Conservation (phyloP, 2,888 invertebrate genomes). For the Dysmachus trigonus region DNA sequence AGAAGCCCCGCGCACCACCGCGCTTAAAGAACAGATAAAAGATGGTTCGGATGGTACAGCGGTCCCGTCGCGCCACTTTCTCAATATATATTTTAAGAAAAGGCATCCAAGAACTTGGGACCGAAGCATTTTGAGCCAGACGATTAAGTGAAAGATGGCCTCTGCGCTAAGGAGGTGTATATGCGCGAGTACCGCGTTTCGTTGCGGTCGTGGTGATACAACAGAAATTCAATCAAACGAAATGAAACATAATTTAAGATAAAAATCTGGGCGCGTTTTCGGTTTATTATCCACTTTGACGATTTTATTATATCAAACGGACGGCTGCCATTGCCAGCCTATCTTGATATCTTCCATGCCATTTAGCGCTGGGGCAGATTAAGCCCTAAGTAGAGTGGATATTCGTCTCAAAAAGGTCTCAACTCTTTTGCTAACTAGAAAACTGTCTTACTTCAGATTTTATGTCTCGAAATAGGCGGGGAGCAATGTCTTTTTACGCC, state of each 20-base stretch:
- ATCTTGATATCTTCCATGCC: conserved; percentile 44
- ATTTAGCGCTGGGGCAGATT: conserved; percentile 44
- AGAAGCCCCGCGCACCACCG: neutral
- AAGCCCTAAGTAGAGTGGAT: conserved; percentile 42
- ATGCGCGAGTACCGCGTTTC: neutral
- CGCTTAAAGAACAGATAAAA: conserved; percentile 6
- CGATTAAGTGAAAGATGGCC: conserved; percentile 44
- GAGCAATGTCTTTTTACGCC: neutral
- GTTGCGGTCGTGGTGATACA: conserved; percentile 12
- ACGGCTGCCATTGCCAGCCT: neutral
- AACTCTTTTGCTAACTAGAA: neutral
- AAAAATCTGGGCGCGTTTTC: conserved; percentile 49
- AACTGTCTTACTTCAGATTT: neutral
- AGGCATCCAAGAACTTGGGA: conserved; percentile 9
- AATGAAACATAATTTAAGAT: conserved; percentile 49
- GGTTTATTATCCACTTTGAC: conserved; percentile 48
- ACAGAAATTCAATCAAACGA: conserved; percentile 46
- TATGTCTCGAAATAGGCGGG: neutral
- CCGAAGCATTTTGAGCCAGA: conserved; percentile 18
- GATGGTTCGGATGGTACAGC: neutral
- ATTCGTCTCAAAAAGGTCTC: neutral
- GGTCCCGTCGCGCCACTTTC: neutral
- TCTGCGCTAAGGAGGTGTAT: conserved; percentile 8
- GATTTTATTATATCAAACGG: conserved; percentile 46
- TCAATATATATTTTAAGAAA: conserved; percentile 14